Evolutionary conservation across 2,888 invertebrate genomes (phyloP), one percentile per base, ranked within the genome.

Genomic region (Drosophila kokeensis): DNA sequence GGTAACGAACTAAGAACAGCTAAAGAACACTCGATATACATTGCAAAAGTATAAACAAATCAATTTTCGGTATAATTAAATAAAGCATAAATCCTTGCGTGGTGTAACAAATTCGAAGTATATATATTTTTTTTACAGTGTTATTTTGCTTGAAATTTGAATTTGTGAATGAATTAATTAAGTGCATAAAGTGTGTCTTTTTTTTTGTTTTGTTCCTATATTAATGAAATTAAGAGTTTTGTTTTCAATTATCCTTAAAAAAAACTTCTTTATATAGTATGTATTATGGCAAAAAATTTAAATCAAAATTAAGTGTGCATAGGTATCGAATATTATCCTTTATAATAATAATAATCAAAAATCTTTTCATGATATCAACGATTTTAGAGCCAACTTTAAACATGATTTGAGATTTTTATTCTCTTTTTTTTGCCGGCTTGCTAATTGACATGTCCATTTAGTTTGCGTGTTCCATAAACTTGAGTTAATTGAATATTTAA

Each of bases 381-480:
- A 29, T 5, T 48, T 49, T 10, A 18, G 18, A 48, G 24, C 27
- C 29, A 50, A 11, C 49, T 11, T 49, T 49, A 3, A 29, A n/a
- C 30, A 29, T 8, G 2, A 27, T 29, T 57, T 13, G 2, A 21
- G 38, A 18, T 8, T 30, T 45, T 21, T 24, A 24, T 24, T 45
- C 15, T 15, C 2, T 59, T 49, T 52, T 49, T 52, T 52, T 64
- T n/a, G 63, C 63, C 63, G 74, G 63, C 55, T 50, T 68, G 73
- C 62, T 73, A 68, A 68, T 74, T 74, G 21, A 50, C 50, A 58
- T 50, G 54, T 40, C n/a, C n/a, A 30, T 42, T 50, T 10, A 49
- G 36, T 45, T 65, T 13, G 71, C 42, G 42, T 24, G 65, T 73
- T 54, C 60, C 49, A 38, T n/a, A 53, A 59, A 60, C 34, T 38